Evolutionary conservation across 2,797 vertebrate genomes (phyloP), one percentile per base, ranked within the genome.

Genomic region (Acipenser oxyrinchus): DNA sequence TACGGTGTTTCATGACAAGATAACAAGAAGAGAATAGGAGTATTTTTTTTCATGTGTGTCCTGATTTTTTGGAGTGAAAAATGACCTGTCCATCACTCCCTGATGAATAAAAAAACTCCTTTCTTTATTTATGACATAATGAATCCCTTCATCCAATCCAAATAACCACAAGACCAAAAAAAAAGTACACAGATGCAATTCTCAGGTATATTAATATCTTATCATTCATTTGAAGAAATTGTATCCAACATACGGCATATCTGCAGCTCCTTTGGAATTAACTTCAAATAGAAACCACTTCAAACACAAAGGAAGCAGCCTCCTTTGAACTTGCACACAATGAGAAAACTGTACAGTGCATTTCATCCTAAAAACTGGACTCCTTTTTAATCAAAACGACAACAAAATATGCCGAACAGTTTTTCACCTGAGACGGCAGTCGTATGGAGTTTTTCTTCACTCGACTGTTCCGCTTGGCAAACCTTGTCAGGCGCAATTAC

Each of bases 141-240:
- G 11, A 66, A 71, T 72, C 64, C 70, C 63, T 77, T 76, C 73
- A 75, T 78, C 82, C 81, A 77, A 84, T 79, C 81, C 82, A 71
- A 73, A 78, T 75, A 86, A 79, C 79, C 79, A 82, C 81, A 75
- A 80, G 83, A 83, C 84, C 77, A 81, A 82, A 77, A 62, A 62
- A 1, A 37, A 37, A 5, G 3, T 37, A 37, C 37, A 37, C 37
- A 37, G 5, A 37, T 37, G 37, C 37, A 37, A 37, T 37, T 37
- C 4, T 37, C 5, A 5, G 37, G 37, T 37, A 37, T 37, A 37
- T 37, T 37, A 37, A 37, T 18, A 18, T 18, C 18, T 18, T 18
- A 18, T 37, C 37, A 37, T 37, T 37, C 37, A 37, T 37, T 37
- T 37, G 37, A 37, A 5, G 37, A 37, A 37, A 37, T 37, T 37